Conservation (phyloP, 1,140 invertebrate genomes). For the Neodiprion fabricii region DNA sequence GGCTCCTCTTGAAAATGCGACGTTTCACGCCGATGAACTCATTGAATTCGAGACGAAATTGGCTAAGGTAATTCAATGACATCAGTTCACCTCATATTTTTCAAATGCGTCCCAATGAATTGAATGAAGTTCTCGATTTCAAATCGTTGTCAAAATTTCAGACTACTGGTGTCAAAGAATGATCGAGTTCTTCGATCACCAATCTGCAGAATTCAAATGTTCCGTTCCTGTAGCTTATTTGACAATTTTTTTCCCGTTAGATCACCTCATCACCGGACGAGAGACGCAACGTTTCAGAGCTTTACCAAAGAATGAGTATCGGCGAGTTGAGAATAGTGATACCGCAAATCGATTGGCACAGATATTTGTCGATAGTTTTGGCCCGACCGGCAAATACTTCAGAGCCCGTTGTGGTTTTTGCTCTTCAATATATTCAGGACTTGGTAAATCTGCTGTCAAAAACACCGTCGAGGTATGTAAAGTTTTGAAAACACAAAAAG, state of each 20-base stretch:
- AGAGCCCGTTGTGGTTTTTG: conserved; percentile 77
- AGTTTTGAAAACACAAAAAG: conserved; percentile 7
- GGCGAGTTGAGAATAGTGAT: conserved; percentile 71
- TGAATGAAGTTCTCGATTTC: too few species aligned
- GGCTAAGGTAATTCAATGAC: conserved; percentile 65
- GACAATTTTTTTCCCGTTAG: conserved; percentile 51
- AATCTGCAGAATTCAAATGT: conserved; percentile 10
- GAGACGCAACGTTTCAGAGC: conserved; percentile 77
- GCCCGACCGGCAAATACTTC: conserved; percentile 64
- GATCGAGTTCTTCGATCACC: background rate
- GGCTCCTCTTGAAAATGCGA: conserved; percentile 66
- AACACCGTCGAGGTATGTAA: conserved; percentile 52
- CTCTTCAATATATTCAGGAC: conserved; percentile 70
- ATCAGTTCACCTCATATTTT: too few species aligned
- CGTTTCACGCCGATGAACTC: conserved; percentile 73
- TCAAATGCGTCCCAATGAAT: too few species aligned
- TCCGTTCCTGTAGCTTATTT: background rate
- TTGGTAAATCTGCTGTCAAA: conserved; percentile 56
- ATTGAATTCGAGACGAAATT: conserved; percentile 83
- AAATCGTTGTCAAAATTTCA: too few species aligned
- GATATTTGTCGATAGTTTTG: conserved; percentile 76
- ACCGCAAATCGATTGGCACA: conserved; percentile 80
- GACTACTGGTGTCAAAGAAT: background rate
- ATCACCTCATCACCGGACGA: conserved; percentile 84
- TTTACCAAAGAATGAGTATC: conserved; percentile 82